phyloP scores from a whole-genome alignment of 2,888 invertebrate genomes.

The Shargacucullia verbasci region DNA sequence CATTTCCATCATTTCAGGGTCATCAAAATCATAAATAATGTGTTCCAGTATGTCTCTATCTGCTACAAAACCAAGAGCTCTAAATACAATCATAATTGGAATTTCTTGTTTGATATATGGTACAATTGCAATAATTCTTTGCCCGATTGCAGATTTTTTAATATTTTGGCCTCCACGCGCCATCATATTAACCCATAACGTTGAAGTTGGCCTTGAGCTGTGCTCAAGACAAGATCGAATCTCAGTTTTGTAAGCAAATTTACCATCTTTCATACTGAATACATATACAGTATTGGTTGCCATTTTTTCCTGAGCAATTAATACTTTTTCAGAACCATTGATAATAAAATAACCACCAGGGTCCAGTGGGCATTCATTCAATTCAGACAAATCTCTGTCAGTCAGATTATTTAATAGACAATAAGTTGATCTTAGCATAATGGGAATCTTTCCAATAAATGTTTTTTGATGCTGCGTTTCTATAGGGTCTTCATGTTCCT shows the following conservation, averaged over 20 bases:
- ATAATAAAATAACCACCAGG: conserved; percentile 99
- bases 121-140: conserved; percentile 98
- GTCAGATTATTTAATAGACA: conserved; percentile 97
- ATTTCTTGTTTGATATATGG: conserved; percentile 99
- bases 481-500: conserved; percentile 96
- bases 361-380: conserved; percentile 99
- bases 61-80: conserved; percentile 99
- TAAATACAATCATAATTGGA: conserved; percentile 99
- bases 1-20: conserved; percentile 99
- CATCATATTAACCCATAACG: conserved; percentile 99
- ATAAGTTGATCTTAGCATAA: conserved; percentile 99
- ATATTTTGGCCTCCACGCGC: conserved; percentile 99
- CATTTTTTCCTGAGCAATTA: conserved; percentile 99
- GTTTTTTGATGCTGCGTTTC: conserved; percentile 94
- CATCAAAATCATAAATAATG: conserved; percentile 99
- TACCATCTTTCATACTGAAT: conserved; percentile 99
- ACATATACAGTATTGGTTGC: conserved; percentile 99
- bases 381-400: conserved; percentile 99
- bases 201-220: conserved; percentile 98
- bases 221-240: conserved; percentile 93
- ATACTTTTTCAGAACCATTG: conserved; percentile 99
- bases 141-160: conserved; percentile 99
- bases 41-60: conserved; percentile 99
- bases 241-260: conserved; percentile 99
- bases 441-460: conserved; percentile 98